Percentiles rank a stretch among this genome's conserved stretches.
phyloP scores from a whole-genome alignment of 2,113 vertebrate genomes.

The Notiomystis cincta region DNA sequence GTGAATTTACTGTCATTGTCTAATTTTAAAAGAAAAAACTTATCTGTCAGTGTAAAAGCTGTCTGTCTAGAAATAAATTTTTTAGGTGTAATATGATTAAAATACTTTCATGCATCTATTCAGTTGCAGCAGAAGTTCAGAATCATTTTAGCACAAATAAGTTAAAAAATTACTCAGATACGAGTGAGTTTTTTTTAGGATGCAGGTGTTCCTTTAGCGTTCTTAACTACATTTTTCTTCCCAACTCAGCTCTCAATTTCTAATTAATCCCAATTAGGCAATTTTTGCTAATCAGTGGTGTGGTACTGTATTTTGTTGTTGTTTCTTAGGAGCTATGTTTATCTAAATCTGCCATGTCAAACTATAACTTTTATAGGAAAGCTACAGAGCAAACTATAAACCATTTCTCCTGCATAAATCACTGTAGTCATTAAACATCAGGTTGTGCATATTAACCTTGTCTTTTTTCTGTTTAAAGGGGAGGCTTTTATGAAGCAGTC shows the following conservation, averaged over 20 bases:
- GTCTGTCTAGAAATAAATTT: background rate
- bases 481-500: background rate
- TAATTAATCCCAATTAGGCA: background rate
- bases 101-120: background rate
- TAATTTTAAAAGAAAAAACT: background rate
- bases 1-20: background rate
- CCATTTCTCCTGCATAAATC: background rate
- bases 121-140: background rate
- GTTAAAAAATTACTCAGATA: background rate
- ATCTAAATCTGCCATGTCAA: background rate
- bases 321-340: background rate
- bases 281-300: background rate
- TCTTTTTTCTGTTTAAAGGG: background rate
- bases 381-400: background rate
- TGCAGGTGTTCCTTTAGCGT: background rate
- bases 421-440: background rate
- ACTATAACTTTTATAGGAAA: background rate
- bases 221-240: background rate
- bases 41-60: background rate
- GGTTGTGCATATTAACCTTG: background rate
- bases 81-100: background rate
- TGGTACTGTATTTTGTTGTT: accelerated
- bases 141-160: background rate
- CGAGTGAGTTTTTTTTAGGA: background rate
- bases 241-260: background rate